Evolutionary conservation across 2,888 invertebrate genomes (phyloP).

Genomic region (Limenitis camilla): DNA sequence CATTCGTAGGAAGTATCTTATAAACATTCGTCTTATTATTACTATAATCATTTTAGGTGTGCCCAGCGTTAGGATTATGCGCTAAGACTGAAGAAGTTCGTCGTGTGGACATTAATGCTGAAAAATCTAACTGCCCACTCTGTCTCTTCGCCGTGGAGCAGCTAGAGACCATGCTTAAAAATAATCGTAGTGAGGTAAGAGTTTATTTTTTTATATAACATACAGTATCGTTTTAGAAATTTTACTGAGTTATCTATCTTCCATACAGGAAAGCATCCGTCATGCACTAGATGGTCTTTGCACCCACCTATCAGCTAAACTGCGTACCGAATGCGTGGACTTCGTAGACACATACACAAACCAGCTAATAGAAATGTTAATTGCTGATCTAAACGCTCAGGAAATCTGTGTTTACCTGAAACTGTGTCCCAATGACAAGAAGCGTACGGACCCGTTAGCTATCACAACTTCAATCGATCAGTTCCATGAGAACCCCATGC

Average conservation of each 20-base stretch:
- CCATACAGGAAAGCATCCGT: constrained; percentile 78
- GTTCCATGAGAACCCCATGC: constrained; percentile 52
- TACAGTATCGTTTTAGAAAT: not conserved
- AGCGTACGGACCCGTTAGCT: constrained; percentile 41
- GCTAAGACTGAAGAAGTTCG: constrained; percentile 68
- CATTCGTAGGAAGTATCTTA: too few relatives aligned
- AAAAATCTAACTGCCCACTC: constrained; percentile 83
- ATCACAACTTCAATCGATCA: too few relatives aligned
- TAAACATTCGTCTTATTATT: too few relatives aligned
- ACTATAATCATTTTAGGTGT: constrained; percentile 77
- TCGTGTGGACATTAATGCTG: constrained; percentile 70
- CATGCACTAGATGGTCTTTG: constrained; percentile 82
- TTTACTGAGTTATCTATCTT: not conserved
- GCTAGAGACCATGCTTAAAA: constrained; percentile 81
- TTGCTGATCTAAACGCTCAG: constrained; percentile 78
- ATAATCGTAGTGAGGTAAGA: constrained; percentile 85
- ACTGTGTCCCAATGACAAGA: constrained; percentile 75
- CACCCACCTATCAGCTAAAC: constrained; percentile 76
- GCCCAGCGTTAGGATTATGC: constrained; percentile 82
- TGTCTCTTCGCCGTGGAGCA: constrained; percentile 88
- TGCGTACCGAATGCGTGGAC: constrained; percentile 80
- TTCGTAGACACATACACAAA: constrained; percentile 85
- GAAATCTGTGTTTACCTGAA: constrained; percentile 87
- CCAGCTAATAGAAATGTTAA: constrained; percentile 84
- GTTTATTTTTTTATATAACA: not conserved